Evolutionary conservation across 2,888 invertebrate genomes (phyloP), one percentile per base, ranked within the genome.

Genomic region (Mythimna albipuncta): DNA sequence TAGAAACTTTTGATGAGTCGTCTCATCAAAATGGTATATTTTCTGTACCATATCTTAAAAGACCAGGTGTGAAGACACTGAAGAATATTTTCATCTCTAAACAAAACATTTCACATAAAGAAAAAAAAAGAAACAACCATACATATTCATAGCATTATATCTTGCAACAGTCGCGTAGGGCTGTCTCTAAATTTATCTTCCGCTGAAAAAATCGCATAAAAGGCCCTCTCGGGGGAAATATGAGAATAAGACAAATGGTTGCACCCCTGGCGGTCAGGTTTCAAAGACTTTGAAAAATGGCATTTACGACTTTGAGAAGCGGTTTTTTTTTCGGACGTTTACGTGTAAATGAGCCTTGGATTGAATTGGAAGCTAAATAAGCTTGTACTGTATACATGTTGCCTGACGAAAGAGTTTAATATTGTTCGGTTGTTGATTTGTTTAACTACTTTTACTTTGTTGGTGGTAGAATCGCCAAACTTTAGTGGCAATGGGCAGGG

Each of bases 241-340:
- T 89, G 89, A 89, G 90, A 90, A 88, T 86, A 93, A 92, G 93
- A 94, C 91, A 90, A 92, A 93, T 93, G 84, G 92, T 82, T 61
- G 75, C 81, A 78, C 70, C 82, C 81, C 69, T 76, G 83, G 75
- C 87, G 88, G 91, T 89, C 91, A 90, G 90, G 89, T 90, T 89
- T 87, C 83, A 80, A 81, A 87, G 87, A 87, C 87, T 89, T 86
- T 92, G 90, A 92, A 89, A 92, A 90, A 93, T 92, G 87, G 81
- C 72, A 73, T 72, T 79, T 64, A 70, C 81, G 85, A 59, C 79
- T 77, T 69, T 80, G 63, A 75, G 21, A 41, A 55, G 72, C 54
- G 57, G 64, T 54, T 82, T 75, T 78, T 55, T 86, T 85, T 47
- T 82, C 16, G n/a, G 71, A 78, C 64, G 41, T 72, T 78, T 70